phyloP scores from a whole-genome alignment of 2,888 invertebrate genomes.

The Leptinotarsa rubiginosa region DNA sequence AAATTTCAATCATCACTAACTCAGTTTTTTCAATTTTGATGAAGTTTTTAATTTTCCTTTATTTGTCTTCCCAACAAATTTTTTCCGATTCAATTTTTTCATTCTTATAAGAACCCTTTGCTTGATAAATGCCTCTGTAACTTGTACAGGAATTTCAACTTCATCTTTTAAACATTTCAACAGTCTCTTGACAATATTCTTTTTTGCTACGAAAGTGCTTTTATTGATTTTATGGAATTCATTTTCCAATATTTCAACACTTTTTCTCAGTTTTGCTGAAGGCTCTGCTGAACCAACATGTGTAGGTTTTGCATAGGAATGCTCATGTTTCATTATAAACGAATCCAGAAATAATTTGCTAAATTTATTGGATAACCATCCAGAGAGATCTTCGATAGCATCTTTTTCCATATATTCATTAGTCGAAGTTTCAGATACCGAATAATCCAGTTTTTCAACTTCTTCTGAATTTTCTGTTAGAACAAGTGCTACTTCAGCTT shows the following conservation, averaged over 20 bases:
- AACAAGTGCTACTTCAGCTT: not conserved
- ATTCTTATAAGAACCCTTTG: slow-evolving; percentile 1
- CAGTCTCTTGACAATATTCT: not conserved
- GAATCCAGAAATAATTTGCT: not conserved
- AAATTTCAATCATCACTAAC: not conserved
- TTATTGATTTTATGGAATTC: slow-evolving; percentile 8
- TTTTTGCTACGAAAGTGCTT: not conserved
- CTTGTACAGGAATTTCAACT: slow-evolving; percentile 5
- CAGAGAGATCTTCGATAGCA: slow-evolving; percentile 1
- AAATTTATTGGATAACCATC: slow-evolving; percentile 1
- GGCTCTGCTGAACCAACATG: slow-evolving; percentile 10
- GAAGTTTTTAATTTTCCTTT: not conserved
- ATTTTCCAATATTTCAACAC: slow-evolving; percentile 3
- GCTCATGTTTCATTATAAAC: not conserved
- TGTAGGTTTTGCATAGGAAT: slow-evolving; percentile 12
- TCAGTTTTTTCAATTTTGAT: not conserved
- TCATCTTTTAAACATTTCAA: not conserved
- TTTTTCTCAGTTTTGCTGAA: not conserved
- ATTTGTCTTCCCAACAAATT: not conserved
- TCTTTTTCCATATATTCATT: not conserved
- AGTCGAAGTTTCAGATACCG: not conserved
- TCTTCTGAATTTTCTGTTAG: not conserved
- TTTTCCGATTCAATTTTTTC: not conserved
- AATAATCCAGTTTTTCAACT: not conserved
- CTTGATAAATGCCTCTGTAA: slow-evolving; percentile 1